Evolutionary conservation across 2,113 vertebrate species (phyloP), one percentile per base, ranked within the genome.

Genomic region (Eulemur rufifrons): DNA sequence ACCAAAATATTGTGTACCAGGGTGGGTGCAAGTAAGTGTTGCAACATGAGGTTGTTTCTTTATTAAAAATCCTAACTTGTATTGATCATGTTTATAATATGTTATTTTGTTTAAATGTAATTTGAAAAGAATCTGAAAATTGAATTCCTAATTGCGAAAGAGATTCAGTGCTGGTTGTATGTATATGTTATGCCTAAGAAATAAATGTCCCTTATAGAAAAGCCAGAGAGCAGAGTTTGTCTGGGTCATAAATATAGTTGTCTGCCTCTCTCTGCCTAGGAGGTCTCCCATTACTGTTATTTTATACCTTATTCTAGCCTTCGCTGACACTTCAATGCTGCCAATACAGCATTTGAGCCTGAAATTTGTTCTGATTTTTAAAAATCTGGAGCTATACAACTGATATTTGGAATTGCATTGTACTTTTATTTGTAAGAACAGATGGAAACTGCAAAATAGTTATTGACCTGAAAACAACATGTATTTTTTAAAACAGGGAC

Each of bases 381-480:
- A 74, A 87, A 69, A 91, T 95, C 34, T 97, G 78, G 47, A 93
- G 74, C 39, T 52, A 61, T 83, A 64, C 6, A 63, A n/a, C 91
- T 96, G 47, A 20, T 96, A 83, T 93, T 95, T 91, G 4, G 45
- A 97, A 71, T 45, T 94, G 34, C 68, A 94, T 42, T 97, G 25
- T 89, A 77, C 18, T 96, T 92, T 83, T 85, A 91, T 86, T 91
- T 92, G 14, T 77, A 91, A 82, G 89, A 89, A 73, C 64, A 92
- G 56, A 96, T 95, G 29, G 25, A 94, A 96, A 71, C 25, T 52
- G 29, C 6, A 93, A 88, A 96, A 63, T 69, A 87, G 52, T 92
- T 92, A 88, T 86, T 95, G 50, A 82, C 39, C 50, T 86, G 73
- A 95, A 95, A 86, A 71, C 25, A 89, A 80, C 37, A 84, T 21